Conservation (phyloP, 2,797 vertebrate genomes). For the Gouania willdenowi region DNA sequence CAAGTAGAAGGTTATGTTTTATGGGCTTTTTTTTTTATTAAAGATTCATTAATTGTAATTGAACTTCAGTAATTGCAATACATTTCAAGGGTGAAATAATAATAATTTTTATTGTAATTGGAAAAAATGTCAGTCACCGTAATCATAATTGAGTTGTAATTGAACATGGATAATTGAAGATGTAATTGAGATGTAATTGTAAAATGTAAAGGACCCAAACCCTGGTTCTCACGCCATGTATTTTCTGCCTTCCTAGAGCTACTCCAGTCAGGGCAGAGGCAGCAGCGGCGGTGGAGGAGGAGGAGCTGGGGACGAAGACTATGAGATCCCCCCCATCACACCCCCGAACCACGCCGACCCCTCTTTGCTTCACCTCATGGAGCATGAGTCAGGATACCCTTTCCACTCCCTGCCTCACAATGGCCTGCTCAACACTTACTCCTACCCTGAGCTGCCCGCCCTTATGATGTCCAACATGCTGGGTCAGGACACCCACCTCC, state of each 20-base stretch:
- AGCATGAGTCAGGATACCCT: conserved; percentile 92
- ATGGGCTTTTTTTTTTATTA: not conserved
- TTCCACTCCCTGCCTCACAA: conserved; percentile 93
- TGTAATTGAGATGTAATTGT: too few relatives aligned
- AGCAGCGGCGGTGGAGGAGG: conserved; percentile 78
- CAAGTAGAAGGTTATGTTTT: too few relatives aligned
- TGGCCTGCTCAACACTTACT: conserved; percentile 93
- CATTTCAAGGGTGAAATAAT: too few relatives aligned
- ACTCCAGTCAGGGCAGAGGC: conserved; percentile 72
- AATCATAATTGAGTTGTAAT: too few relatives aligned
- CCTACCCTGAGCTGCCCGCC: conserved; percentile 95
- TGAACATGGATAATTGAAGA: too few relatives aligned
- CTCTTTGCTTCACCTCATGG: conserved; percentile 92
- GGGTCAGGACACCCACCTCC: conserved; percentile 93
- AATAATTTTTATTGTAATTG: too few relatives aligned
- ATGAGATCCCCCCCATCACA: conserved; percentile 97
- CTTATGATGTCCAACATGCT: conserved; percentile 99
- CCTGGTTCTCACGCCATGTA: too few relatives aligned
- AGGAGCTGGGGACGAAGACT: conserved; percentile 90
- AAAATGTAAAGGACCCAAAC: too few relatives aligned
- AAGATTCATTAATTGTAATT: not conserved
- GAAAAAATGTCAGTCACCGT: too few relatives aligned
- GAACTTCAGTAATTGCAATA: too few relatives aligned
- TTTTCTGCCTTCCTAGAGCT: conserved; percentile 50
- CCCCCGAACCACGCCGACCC: conserved; percentile 95